phyloP scores from a whole-genome alignment of 1,140 invertebrate species.

The Listronotus bonariensis region DNA sequence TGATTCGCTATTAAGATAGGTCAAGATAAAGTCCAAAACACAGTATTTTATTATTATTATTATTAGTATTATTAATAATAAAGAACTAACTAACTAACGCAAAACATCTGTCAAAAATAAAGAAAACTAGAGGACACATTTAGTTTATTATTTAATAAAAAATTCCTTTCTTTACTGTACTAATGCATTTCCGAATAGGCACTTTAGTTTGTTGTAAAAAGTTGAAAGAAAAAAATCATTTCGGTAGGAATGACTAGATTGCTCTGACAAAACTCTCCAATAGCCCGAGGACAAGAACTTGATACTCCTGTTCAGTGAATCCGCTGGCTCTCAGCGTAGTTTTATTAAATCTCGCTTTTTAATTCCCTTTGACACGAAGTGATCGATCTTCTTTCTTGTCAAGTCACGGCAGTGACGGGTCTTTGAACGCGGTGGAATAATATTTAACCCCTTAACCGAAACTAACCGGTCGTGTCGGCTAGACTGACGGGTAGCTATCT shows the following conservation, averaged over 20 bases:
- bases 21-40: too few species aligned
- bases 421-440: constrained; percentile 31
- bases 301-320: constrained; percentile 21
- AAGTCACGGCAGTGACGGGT: constrained; percentile 22
- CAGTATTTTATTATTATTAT: too few species aligned
- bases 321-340: constrained; percentile 11
- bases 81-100: too few species aligned
- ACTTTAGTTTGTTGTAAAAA: too few species aligned
- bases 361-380: constrained; percentile 23
- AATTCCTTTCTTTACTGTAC: too few species aligned
- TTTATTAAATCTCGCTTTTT: constrained; percentile 30
- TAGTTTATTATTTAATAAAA: too few species aligned
- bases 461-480: constrained; percentile 1
- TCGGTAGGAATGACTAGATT: neutral
- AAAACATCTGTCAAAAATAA: too few species aligned
- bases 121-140: too few species aligned
- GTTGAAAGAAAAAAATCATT: neutral
- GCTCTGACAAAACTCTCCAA: neutral
- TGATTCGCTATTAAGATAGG: too few species aligned
- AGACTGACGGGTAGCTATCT: constrained; percentile 12
- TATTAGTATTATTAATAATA: too few species aligned
- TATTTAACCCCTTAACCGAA: constrained; percentile 29
- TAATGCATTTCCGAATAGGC: too few species aligned
- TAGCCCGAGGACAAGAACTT: constrained; percentile 6
- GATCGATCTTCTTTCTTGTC: constrained; percentile 33